Base-by-base conservation (phyloP, 2,888 invertebrate species). In the Noctua janthe region DNA sequence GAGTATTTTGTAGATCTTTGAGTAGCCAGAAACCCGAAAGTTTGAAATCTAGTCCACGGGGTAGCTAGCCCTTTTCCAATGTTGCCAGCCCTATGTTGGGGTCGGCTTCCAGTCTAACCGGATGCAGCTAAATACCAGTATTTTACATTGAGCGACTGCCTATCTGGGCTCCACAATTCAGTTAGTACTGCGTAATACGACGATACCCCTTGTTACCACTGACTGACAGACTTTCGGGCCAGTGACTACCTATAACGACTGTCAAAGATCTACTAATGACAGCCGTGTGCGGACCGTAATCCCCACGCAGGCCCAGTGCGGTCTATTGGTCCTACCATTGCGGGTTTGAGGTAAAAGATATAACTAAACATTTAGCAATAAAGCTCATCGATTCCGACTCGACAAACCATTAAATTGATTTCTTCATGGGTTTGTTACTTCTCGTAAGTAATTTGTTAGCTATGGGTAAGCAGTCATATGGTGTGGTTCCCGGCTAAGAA, bases 401-500 rank as follows among this genome's bases (percentile, higher is more conserved):
- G 23, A 4, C 23, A 56, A 59, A 8, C 23, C 47, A 51, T 8
- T 35, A 35, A 80, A 78, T 80, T 54, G 69, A 78, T 78, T 35
- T 11, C 5, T 35, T 47, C 29, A 20, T 47, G 67, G 35, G 35
- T 43, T 47, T 66, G 47, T 80, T 78, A 47, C n/a, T 47, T 80
- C 56, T 49, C 20, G 20, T 56, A 81, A 81, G 64, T 35, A 64
- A 20, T 70, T 49, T 81, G 5, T 69, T 70, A 29, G 69, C 47
- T 20, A 20, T 56, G n/a, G 54, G n/a, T 29, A 43, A 43, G 29
- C 39, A 51, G 20, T n/a, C 39, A 47, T 76, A 39, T 76, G 78
- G n/a, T 64, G 15, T 64, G 17, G 20, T 43, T 78, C 23, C 39
- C 62, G 49, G 7, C 13, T 13, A 29, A 20, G 59, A 43, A 43